Conservation (phyloP, 2,113 vertebrate species). For the Picathartes gymnocephalus region DNA sequence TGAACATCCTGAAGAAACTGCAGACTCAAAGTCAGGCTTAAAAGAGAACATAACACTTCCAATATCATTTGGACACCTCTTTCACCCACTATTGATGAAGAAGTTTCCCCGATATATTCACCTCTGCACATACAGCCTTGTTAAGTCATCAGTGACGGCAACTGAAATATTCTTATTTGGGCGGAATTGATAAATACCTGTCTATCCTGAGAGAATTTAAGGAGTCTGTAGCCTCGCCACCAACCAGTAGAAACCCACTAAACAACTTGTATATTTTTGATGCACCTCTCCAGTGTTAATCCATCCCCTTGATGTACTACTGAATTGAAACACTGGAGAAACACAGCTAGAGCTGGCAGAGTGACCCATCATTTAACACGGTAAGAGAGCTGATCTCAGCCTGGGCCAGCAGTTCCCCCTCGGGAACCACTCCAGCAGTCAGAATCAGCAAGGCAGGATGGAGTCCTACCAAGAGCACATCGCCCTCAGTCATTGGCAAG, state of each 20-base stretch:
- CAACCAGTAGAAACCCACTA: background rate
- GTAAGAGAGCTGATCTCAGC: background rate
- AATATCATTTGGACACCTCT: background rate
- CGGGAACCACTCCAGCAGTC: background rate
- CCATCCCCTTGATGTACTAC: background rate
- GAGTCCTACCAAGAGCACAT: background rate
- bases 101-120: background rate
- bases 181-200: background rate
- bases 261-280: background rate
- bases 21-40: background rate
- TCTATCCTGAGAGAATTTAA: background rate
- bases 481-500: background rate
- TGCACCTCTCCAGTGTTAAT: background rate
- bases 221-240: background rate
- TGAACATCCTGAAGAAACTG: background rate
- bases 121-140: background rate
- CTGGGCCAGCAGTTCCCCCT: background rate
- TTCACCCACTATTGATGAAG: background rate
- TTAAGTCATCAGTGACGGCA: background rate
- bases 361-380: background rate
- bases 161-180: background rate
- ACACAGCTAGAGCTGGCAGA: background rate
- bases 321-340: background rate
- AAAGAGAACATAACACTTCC: background rate
- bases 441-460: background rate